Percentiles rank a stretch among this genome's conserved stretches.
phyloP scores from a whole-genome alignment of 2,797 vertebrate species.

The Sylvilagus floridanus region DNA sequence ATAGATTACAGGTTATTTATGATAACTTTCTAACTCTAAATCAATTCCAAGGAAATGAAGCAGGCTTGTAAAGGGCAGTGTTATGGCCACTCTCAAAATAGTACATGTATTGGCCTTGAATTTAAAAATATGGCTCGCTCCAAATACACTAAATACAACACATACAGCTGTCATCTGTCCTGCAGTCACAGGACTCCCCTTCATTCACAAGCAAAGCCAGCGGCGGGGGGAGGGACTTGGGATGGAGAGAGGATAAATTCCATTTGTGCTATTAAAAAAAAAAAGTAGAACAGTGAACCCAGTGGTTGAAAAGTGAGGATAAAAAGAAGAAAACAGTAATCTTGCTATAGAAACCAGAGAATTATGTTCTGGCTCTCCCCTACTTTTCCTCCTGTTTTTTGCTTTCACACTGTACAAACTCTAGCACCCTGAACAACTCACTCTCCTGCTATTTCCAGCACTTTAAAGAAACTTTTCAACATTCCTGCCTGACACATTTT shows the following conservation, averaged over 20 bases:
- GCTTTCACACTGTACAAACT: slow-evolving; percentile 89
- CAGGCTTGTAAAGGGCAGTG: slow-evolving; percentile 59
- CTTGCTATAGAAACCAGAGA: slow-evolving; percentile 91
- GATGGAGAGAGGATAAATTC: slow-evolving; percentile 88
- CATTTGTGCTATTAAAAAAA: slow-evolving; percentile 89
- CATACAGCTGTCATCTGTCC: slow-evolving; percentile 84
- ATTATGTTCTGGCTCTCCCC: slow-evolving; percentile 88
- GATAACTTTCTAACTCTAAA: slow-evolving; percentile 72
- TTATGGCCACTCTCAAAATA: slow-evolving; percentile 70
- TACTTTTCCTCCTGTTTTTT: slow-evolving; percentile 75
- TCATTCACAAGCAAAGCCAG: slow-evolving; percentile 86
- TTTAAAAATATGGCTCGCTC: slow-evolving; percentile 85
- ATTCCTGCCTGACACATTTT: slow-evolving; percentile 90
- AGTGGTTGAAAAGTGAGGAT: slow-evolving; percentile 90
- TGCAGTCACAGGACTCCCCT: slow-evolving; percentile 81
- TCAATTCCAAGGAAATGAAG: slow-evolving; percentile 65
- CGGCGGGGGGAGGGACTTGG: slow-evolving; percentile 81
- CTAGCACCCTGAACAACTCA: slow-evolving; percentile 89
- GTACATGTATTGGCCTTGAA: slow-evolving; percentile 74
- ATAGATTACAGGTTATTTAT: slow-evolving; percentile 65
- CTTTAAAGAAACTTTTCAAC: slow-evolving; percentile 91
- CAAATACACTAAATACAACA: slow-evolving; percentile 81
- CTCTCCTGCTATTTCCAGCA: slow-evolving; percentile 91
- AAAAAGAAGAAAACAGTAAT: slow-evolving; percentile 92
- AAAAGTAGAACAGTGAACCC: slow-evolving; percentile 87